Evolutionary conservation across 2,113 vertebrate species (phyloP), one percentile per base, ranked within the genome.

Genomic region (Acanthochromis polyacanthus): DNA sequence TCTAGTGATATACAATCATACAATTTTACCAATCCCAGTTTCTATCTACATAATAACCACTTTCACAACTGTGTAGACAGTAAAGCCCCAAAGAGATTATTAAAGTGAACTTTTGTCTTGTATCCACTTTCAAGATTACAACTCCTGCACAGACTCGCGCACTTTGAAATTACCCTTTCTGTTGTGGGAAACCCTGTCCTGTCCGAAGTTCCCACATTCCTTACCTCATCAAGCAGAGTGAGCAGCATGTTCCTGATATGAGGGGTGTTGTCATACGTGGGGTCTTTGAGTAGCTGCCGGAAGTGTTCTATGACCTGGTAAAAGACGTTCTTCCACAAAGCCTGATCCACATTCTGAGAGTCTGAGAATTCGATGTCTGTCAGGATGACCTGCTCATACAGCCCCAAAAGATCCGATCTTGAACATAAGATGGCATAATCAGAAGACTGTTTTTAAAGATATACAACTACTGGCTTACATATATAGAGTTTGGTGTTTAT

Each of bases 281-380:
- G 95, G 58, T 99, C 98, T 91, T 98, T 99, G 77, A 99, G 95
- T 4, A 97, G 94, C 92, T 99, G 98, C n/a, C 98, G 94, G 92
- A 99, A 99, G 68, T 94, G 96, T 90, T 99, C 98, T 25, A 99
- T 99, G 79, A 99, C 98, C 88, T 99, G 98, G 87, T 99, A 98
- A 89, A 99, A 99, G 0, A 96, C 96, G 0, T 97, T 98, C 86
- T 99, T 99, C 98, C 98, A 99, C 67, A 99, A 92, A 69, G 97
- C 94, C 92, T 99, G 98, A 92, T 99, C 98, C 93, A 98, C 95
- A 0, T 97, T 98, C 92, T 98, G 97, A 43, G 96, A 93, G 84
- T 99, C 98, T 0, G 97, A 97, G 85, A 96, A 96, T 81, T 99
- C 98, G 0, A 99, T 99, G 92, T 99, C 97, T 65, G 95, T 95